Conservation (phyloP, 2,888 invertebrate genomes). For the Ochropacha duplaris region DNA sequence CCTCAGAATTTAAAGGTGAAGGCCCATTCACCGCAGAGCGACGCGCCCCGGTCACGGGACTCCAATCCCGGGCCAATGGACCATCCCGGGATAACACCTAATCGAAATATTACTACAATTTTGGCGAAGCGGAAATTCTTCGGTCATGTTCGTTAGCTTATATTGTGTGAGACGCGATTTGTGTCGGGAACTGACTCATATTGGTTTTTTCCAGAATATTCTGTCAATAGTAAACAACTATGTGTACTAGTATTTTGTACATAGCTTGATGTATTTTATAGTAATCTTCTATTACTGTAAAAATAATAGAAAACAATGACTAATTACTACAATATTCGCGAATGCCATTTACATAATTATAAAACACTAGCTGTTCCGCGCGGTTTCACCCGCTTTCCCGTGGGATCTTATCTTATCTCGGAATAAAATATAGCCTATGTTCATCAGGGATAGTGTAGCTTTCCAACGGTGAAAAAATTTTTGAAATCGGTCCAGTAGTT, state of each 20-base stretch:
- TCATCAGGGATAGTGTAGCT: no score
- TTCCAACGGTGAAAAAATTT: no score
- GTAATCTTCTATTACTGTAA: no score
- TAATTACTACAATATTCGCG: no score
- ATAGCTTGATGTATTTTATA: no score
- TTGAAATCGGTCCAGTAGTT: no score
- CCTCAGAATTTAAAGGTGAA: not conserved
- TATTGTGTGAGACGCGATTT: slow-evolving; percentile 3
- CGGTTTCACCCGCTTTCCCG: no score
- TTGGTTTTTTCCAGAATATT: slow-evolving; percentile 1
- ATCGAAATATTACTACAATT: slow-evolving; percentile 8
- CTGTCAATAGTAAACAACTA: not conserved
- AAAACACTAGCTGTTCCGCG: no score
- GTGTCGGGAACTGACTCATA: not conserved
- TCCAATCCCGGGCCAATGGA: slow-evolving; percentile 5
- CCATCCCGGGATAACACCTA: slow-evolving; percentile 8
- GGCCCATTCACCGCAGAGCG: not conserved
- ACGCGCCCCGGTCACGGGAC: not conserved
- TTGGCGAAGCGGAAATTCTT: slow-evolving; percentile 4
- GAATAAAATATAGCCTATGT: no score
- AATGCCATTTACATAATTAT: no score
- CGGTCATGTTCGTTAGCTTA: slow-evolving; percentile 5
- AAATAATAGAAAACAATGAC: no score
- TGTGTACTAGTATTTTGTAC: not conserved
- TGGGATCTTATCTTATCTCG: no score